Conservation (phyloP, 2,113 vertebrate species). For the Atractosteus spatula region DNA sequence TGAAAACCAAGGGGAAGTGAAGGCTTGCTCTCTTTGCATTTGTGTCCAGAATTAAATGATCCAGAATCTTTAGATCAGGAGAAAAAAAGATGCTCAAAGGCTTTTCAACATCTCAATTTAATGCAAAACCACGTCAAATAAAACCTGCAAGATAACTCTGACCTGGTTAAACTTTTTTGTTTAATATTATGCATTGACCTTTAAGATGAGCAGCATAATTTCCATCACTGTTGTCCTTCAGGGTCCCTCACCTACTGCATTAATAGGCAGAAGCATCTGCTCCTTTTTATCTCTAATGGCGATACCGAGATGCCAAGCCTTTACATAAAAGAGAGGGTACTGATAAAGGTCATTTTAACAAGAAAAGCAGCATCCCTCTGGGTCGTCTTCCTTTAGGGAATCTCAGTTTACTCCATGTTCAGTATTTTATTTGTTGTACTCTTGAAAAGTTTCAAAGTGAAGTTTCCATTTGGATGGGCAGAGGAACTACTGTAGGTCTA, state of each 20-base stretch:
- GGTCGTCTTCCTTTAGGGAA: neutral
- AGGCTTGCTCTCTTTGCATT: no score
- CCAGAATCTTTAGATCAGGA: no score
- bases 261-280: slow-evolving; percentile 7
- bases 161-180: slow-evolving; percentile 11
- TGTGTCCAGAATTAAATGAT: no score
- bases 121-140: neutral
- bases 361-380: neutral
- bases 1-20: no score
- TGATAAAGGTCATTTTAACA: slow-evolving; percentile 9
- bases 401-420: neutral
- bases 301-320: neutral
- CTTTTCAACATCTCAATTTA: no score
- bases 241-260: neutral
- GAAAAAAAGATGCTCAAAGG: no score
- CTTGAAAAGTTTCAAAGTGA: no score
- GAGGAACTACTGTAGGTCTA: no score
- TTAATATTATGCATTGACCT: slow-evolving; percentile 8
- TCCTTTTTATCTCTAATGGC: neutral
- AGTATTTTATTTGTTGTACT: neutral
- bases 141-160: neutral
- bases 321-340: neutral
- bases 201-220: slow-evolving; percentile 9
- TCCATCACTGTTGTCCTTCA: slow-evolving; percentile 3
- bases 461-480: no score